phyloP scores from a whole-genome alignment of 2,888 invertebrate genomes.

The Aethes cnicana region DNA sequence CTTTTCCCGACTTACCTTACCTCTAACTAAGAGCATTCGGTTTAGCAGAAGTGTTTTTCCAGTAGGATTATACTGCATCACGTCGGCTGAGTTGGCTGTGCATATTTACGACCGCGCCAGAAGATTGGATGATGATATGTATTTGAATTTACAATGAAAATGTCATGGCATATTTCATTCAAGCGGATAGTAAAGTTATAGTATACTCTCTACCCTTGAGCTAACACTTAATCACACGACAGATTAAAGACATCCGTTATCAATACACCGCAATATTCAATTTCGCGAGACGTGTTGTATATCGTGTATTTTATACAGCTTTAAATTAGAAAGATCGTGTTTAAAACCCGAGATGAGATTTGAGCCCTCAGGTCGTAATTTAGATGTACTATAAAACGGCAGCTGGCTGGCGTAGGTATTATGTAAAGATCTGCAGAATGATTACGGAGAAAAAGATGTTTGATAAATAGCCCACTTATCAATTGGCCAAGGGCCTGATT shows the following conservation, averaged over 20 bases:
- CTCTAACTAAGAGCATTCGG: too few relatives aligned
- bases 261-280: conserved; percentile 28
- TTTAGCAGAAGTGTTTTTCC: too few relatives aligned
- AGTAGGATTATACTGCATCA: too few relatives aligned
- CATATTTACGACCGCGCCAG: too few relatives aligned
- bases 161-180: neutral
- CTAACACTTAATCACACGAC: conserved; percentile 21
- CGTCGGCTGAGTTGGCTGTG: too few relatives aligned
- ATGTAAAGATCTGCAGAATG: conserved; percentile 61
- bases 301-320: conserved; percentile 27
- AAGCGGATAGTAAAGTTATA: conserved; percentile 4
- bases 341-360: conserved; percentile 62
- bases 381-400: conserved; percentile 65
- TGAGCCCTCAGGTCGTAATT: conserved; percentile 68
- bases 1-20: too few relatives aligned
- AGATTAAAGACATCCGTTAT: conserved; percentile 23
- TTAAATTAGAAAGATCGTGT: conserved; percentile 36
- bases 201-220: conserved; percentile 7
- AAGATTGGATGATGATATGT: neutral
- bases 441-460: conserved; percentile 72
- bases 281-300: conserved; percentile 23
- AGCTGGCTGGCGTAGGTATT: conserved; percentile 66
- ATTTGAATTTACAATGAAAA: neutral
- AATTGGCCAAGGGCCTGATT: conserved; percentile 60
- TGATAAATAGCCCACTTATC: conserved; percentile 75